A percentile compares a stretch with the other conserved stretches of the same genome.
These are phyloP conservation scores for Camptogramma bilineatum DNA, from an alignment of 2,888 invertebrate genomes.

Conservation along the genomic window DNA sequence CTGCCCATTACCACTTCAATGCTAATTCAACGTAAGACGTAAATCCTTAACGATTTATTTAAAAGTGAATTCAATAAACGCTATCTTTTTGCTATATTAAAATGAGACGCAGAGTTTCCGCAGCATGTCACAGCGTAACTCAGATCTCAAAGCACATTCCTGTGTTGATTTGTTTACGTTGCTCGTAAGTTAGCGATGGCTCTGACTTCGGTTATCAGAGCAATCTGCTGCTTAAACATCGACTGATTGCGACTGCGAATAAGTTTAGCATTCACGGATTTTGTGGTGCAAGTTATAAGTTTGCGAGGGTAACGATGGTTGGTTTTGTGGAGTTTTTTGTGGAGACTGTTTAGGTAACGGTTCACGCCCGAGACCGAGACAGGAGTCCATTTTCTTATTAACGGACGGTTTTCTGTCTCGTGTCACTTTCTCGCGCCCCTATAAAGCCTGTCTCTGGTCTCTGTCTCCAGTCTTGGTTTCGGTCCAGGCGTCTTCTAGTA, in stretches of 20 bases:
- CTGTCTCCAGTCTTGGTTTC: no score
- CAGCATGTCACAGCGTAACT: slow-evolving; percentile 13
- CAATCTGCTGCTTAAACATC: slow-evolving; percentile 33
- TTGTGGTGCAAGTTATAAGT: slow-evolving; percentile 18
- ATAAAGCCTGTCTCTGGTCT: no score
- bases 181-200: slow-evolving; percentile 17
- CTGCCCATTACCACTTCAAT: no score
- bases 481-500: no score
- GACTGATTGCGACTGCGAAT: slow-evolving; percentile 31
- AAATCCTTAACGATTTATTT: no score
- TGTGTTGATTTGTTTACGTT: slow-evolving; percentile 18
- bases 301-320: slow-evolving; percentile 1
- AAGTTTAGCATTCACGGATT: slow-evolving; percentile 18
- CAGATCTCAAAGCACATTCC: slow-evolving; percentile 26
- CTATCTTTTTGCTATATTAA: background rate
- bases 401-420: no score
- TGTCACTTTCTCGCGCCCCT: no score
- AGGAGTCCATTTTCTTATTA: no score
- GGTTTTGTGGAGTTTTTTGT: background rate
- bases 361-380: no score
- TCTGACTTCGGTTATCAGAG: slow-evolving; percentile 13
- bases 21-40: no score
- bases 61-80: background rate
- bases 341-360: no score
- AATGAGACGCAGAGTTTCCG: slow-evolving; percentile 1